Percentiles rank a stretch among this genome's conserved stretches.
These are phyloP conservation scores for Bombycilla garrulus DNA, from an alignment of 2,113 vertebrate genomes.

Conservation along the genomic window DNA sequence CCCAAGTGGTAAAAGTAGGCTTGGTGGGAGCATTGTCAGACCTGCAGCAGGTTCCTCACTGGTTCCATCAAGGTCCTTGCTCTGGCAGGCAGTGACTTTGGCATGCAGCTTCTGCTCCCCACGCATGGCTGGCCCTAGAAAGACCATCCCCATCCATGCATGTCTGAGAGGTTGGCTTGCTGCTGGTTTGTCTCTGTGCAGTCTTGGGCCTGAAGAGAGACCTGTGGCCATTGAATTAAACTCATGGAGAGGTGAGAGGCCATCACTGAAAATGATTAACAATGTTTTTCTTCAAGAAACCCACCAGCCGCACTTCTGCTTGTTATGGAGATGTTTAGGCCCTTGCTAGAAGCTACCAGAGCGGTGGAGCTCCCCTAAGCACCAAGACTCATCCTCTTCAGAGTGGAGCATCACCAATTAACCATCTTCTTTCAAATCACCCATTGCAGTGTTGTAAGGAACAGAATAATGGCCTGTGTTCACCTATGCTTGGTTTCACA, in stretches of 20 bases:
- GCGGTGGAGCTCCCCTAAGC: conserved; percentile 11
- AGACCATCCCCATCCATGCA: conserved; percentile 51
- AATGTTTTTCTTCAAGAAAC: conserved; percentile 61
- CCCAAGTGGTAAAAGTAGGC: background rate
- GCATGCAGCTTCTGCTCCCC: conserved; percentile 59
- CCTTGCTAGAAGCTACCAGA: conserved; percentile 41
- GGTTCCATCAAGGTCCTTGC: conserved; percentile 40
- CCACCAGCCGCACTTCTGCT: background rate
- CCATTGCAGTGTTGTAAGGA: conserved; percentile 13
- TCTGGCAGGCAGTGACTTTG: conserved; percentile 33
- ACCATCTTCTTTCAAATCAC: conserved; percentile 42
- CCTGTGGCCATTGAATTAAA: background rate
- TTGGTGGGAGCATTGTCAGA: conserved; percentile 45
- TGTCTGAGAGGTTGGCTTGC: conserved; percentile 61
- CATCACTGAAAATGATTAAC: conserved; percentile 31
- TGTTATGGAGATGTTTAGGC: conserved; percentile 2
- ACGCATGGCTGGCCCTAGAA: conserved; percentile 50
- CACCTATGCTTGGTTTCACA: background rate
- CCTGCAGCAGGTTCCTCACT: conserved; percentile 34
- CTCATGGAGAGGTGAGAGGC: background rate
- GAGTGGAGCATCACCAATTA: conserved; percentile 15
- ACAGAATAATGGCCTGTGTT: background rate
- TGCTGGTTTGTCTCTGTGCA: conserved; percentile 52
- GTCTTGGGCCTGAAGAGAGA: conserved; percentile 22
- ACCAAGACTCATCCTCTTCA: conserved; percentile 16